phyloP scores from a whole-genome alignment of 2,888 invertebrate species.

The Acleris emargana region DNA sequence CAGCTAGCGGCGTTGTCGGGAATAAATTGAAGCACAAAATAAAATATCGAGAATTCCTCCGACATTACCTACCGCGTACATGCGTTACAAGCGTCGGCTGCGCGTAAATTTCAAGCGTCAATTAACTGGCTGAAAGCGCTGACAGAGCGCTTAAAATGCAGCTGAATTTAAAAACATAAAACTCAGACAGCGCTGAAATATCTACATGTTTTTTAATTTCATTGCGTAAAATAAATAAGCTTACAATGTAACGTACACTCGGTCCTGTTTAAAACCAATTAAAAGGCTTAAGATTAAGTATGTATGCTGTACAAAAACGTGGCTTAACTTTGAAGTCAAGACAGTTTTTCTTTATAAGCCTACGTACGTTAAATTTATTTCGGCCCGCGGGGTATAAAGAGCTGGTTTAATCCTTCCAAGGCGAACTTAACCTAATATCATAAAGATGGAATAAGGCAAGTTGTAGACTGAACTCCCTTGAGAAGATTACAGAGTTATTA shows the following conservation, averaged over 20 bases:
- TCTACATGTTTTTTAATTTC: constrained; percentile 46
- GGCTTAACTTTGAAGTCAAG: no score
- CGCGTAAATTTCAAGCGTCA: constrained; percentile 53
- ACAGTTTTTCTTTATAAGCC: constrained; percentile 79
- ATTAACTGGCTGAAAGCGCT: constrained; percentile 52
- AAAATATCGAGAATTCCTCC: constrained; percentile 68
- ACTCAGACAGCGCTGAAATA: constrained; percentile 45
- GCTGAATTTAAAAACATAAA: constrained; percentile 51
- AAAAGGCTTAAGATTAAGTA: no score
- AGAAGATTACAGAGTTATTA: constrained; percentile 77
- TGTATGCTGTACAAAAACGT: no score
- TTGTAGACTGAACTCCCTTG: constrained; percentile 76
- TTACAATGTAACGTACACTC: constrained; percentile 63
- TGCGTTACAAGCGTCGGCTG: constrained; percentile 35
- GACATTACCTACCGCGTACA: constrained; percentile 31
- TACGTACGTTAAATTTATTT: constrained; percentile 80
- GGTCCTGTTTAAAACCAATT: constrained; percentile 44
- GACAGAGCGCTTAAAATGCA: constrained; percentile 53
- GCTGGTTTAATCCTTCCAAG: constrained; percentile 80
- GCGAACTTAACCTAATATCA: constrained; percentile 81
- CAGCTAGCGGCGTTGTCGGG: constrained; percentile 65
- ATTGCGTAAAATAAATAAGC: constrained; percentile 50
- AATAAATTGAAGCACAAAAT: constrained; percentile 77
- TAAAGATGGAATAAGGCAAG: constrained; percentile 80
- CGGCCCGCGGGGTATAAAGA: constrained; percentile 79